Conservation (phyloP, 1,140 invertebrate genomes). For the Parasteatoda tepidariorum region DNA sequence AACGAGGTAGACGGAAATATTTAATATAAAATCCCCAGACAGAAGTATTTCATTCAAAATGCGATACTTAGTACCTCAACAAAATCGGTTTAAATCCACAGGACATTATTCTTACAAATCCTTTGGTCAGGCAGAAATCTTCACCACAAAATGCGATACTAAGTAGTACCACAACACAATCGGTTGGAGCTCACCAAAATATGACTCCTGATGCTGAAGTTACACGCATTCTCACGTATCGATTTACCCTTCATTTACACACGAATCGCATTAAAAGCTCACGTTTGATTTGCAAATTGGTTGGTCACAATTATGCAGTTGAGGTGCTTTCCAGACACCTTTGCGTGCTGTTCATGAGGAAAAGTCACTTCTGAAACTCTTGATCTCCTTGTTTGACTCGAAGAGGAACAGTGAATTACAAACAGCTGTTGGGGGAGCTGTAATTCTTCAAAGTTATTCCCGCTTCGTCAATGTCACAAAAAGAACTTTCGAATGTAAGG, state of each 20-base stretch:
- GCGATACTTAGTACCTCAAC: too few species aligned
- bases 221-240: slow-evolving; percentile 20
- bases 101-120: too few species aligned
- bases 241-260: slow-evolving; percentile 48
- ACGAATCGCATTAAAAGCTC: slow-evolving; percentile 58
- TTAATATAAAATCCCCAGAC: too few species aligned
- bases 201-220: slow-evolving; percentile 14
- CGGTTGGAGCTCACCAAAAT: slow-evolving; percentile 4
- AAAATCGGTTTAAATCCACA: too few species aligned
- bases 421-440: not conserved
- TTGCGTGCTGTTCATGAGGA: slow-evolving; percentile 16
- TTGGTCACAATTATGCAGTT: slow-evolving; percentile 40
- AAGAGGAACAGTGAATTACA: not conserved
- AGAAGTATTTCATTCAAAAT: too few species aligned
- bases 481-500: too few species aligned
- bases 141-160: too few species aligned
- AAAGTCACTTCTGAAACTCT: slow-evolving; percentile 34
- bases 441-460: too few species aligned
- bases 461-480: too few species aligned
- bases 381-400: too few species aligned
- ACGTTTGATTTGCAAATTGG: slow-evolving; percentile 57
- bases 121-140: too few species aligned
- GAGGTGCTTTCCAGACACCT: slow-evolving; percentile 39
- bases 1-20: too few species aligned
- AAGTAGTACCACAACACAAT: slow-evolving; percentile 12